These are phyloP conservation scores for Leistus spinibarbis DNA, from an alignment of 2,888 invertebrate species.

Conservation along the genomic window DNA sequence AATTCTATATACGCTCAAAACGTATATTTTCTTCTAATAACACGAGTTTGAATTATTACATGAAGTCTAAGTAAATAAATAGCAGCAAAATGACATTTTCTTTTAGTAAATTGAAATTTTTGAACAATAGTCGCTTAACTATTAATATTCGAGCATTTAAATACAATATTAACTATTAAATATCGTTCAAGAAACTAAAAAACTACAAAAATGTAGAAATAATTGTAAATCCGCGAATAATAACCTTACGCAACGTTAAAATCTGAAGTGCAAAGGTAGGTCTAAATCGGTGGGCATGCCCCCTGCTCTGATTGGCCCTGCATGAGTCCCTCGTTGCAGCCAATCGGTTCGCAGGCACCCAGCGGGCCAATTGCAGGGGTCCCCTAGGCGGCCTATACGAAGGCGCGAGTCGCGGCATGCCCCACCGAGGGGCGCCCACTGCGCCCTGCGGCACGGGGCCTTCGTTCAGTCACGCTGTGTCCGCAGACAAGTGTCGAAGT, in stretches of 20 bases:
- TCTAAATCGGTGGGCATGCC: conserved; percentile 43
- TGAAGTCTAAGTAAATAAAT: too few species aligned
- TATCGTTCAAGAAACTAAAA: too few species aligned
- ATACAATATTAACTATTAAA: too few species aligned
- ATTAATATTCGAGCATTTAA: too few species aligned
- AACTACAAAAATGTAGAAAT: neutral
- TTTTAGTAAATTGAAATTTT: too few species aligned
- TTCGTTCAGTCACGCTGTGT: conserved; percentile 57
- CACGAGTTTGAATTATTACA: too few species aligned
- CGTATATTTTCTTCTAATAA: too few species aligned
- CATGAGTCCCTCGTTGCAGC: conserved; percentile 48
- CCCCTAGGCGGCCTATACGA: conserved; percentile 44
- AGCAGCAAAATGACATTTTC: too few species aligned
- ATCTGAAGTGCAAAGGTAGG: neutral
- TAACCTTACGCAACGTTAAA: conserved; percentile 16
- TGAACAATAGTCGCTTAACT: too few species aligned
- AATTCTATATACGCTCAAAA: too few species aligned
- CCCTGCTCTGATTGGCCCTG: conserved; percentile 52
- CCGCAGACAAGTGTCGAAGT: conserved; percentile 47
- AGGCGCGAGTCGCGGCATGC: conserved; percentile 41
- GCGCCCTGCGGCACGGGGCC: conserved; percentile 42
- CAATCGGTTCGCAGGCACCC: conserved; percentile 47
- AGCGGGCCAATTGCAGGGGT: conserved; percentile 52
- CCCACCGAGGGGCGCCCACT: conserved; percentile 40
- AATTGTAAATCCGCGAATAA: neutral